A percentile compares a stretch with the other conserved stretches of the same genome.
phyloP scores from a whole-genome alignment of 1,140 invertebrate genomes.

The Coenobita brevimanus region DNA sequence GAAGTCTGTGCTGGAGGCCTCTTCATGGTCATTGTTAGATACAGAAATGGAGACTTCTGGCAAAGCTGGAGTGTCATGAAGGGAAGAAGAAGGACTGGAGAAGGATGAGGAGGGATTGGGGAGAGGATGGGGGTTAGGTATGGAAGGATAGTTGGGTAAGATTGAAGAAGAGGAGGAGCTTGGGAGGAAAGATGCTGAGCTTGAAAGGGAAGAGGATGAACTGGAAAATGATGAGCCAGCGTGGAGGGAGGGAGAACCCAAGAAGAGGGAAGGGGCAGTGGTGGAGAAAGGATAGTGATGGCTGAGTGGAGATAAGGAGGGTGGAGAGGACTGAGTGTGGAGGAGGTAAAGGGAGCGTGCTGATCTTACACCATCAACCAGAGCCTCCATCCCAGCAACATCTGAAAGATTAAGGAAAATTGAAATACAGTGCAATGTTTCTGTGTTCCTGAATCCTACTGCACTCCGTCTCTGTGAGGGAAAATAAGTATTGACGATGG shows the following conservation, averaged over 20 bases:
- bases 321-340: not conserved
- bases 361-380: not conserved
- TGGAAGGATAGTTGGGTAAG: too few relatives aligned
- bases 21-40: too few relatives aligned
- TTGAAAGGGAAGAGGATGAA: not conserved
- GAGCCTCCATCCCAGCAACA: too few relatives aligned
- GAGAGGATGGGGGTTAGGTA: not conserved
- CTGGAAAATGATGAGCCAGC: not conserved
- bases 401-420: too few relatives aligned
- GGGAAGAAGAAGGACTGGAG: not conserved
- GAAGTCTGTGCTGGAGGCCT: not conserved
- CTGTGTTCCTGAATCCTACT: too few relatives aligned
- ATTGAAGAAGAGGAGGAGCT: not conserved
- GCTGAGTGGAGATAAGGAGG: not conserved
- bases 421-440: too few relatives aligned
- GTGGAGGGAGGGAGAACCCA: not conserved
- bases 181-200: not conserved
- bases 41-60: too few relatives aligned
- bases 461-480: too few relatives aligned
- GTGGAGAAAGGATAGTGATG: not conserved
- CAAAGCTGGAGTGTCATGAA: not conserved
- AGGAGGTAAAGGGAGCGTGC: constrained; percentile 2
- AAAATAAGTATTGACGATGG: too few relatives aligned
- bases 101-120: not conserved
- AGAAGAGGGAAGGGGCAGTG: not conserved